Evolutionary conservation across 2,113 vertebrate genomes (phyloP).

Genomic region (Oenanthe melanoleuca): DNA sequence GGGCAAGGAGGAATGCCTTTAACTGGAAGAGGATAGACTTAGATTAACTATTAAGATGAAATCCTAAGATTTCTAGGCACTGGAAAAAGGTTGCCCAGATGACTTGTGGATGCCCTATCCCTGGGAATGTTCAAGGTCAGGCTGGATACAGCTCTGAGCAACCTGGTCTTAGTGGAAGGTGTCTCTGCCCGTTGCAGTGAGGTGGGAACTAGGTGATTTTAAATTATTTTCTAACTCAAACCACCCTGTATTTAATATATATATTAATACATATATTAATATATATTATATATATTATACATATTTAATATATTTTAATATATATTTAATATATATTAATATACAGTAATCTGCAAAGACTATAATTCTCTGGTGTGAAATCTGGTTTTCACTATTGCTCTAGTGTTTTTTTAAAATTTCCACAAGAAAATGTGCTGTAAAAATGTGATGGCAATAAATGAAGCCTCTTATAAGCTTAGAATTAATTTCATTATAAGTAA

Average conservation of each 20-base stretch:
- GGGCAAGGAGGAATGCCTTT: neutral
- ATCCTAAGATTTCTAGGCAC: neutral
- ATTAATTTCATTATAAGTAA: neutral
- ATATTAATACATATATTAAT: too few relatives aligned
- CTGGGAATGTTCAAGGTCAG: neutral
- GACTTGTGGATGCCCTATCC: too few relatives aligned
- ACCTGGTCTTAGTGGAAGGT: too few relatives aligned
- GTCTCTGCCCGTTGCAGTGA: rapidly evolving
- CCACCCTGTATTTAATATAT: neutral
- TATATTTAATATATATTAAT: too few relatives aligned
- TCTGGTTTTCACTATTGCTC: neutral
- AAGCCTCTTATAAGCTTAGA: neutral
- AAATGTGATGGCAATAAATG: neutral
- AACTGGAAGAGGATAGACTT: neutral
- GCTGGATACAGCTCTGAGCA: neutral
- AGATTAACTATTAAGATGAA: neutral
- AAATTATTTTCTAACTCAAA: neutral
- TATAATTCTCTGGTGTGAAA: neutral
- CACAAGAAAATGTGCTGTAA: neutral
- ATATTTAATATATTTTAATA: too few relatives aligned
- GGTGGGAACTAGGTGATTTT: neutral
- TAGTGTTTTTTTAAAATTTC: neutral
- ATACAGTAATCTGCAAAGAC: neutral
- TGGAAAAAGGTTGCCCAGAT: neutral
- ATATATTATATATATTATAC: too few relatives aligned